Base-by-base conservation (phyloP, 2,113 vertebrate species). In the Lynx canadensis region DNA sequence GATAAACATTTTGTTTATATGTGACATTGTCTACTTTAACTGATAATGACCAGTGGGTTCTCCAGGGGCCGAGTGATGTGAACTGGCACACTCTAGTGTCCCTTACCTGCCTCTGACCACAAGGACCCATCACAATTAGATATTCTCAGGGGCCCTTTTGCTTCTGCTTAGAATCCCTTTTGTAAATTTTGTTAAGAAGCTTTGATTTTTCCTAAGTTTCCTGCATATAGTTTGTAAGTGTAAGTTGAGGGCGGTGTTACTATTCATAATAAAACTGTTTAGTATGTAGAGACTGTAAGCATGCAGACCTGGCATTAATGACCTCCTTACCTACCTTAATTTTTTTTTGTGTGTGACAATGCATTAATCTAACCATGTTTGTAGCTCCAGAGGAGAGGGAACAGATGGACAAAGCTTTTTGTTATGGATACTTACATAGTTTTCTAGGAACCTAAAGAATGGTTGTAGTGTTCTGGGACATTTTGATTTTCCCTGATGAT, bases 401-500 rank as follows among this genome's bases (percentile, higher is more conserved):
- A 82, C 4, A 38, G 55, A 88, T 25, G 41, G 38, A 85, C 52
- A 69, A 91, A 45, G 4, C n/a, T 63, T 97, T 96, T 97, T 79
- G 12, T 94, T 94, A 4, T 85, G 33, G 63, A n/a, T 76, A 57
- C 31, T 69, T 79, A 38, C 5, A 13, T 45, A 96, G 10, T 33
- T 97, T 92, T 76, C 86, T 89, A 71, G 83, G 45, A 96, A 83
- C 65, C 12, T 45, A 80, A 80, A 95, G 45, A 91, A 71, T 97
- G 41, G 11, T 87, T 91, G 29, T 2, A 96, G 29, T 31, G 60
- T 90, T 96, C 38, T 92, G 7, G 74, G 1, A 76, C 52, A 36
- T 93, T 96, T 76, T 88, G 18, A 50, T 96, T 96, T 97, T 96
- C 29, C 38, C 7, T 86, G 36, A 85, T 41, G n/a, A 86, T 78